Evolutionary conservation across 1,140 invertebrate genomes (phyloP).

Genomic region (Ips typographus): DNA sequence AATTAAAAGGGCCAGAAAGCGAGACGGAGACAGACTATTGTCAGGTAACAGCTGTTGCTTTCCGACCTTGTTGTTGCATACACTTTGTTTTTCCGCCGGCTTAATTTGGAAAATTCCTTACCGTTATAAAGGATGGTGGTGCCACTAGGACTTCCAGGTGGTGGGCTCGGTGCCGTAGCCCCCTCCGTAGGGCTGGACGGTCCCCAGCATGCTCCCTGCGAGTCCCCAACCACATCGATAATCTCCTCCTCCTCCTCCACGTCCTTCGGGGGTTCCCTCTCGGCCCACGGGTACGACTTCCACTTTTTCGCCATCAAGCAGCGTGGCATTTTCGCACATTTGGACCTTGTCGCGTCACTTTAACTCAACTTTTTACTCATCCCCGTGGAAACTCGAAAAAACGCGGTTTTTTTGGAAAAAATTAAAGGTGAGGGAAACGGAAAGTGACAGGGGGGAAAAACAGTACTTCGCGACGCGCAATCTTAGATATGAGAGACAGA

Average conservation of each 20-base stretch:
- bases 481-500: not conserved
- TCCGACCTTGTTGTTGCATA: slow-evolving; percentile 9
- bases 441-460: not conserved
- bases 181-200: slow-evolving; percentile 72
- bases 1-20: slow-evolving; percentile 21
- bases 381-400: not conserved
- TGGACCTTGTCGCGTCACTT: not conserved
- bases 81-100: no score
- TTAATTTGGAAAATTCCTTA: slow-evolving; percentile 48
- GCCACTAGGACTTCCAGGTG: slow-evolving; percentile 62
- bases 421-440: slow-evolving; percentile 4
- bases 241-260: slow-evolving; percentile 68
- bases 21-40: slow-evolving; percentile 10
- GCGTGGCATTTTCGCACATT: slow-evolving; percentile 67
- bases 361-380: slow-evolving; percentile 35
- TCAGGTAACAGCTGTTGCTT: slow-evolving; percentile 29
- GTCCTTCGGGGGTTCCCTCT: slow-evolving; percentile 35
- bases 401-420: not conserved
- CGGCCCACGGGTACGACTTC: slow-evolving; percentile 79
- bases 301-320: slow-evolving; percentile 90
- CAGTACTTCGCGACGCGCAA: not conserved
- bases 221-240: slow-evolving; percentile 76
- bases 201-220: slow-evolving; percentile 63
- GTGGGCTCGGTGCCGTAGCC: slow-evolving; percentile 71
- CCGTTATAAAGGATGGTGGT: slow-evolving; percentile 65